Evolutionary conservation across 2,797 vertebrate genomes (phyloP).

Genomic region (Sebastes hubbsi): DNA sequence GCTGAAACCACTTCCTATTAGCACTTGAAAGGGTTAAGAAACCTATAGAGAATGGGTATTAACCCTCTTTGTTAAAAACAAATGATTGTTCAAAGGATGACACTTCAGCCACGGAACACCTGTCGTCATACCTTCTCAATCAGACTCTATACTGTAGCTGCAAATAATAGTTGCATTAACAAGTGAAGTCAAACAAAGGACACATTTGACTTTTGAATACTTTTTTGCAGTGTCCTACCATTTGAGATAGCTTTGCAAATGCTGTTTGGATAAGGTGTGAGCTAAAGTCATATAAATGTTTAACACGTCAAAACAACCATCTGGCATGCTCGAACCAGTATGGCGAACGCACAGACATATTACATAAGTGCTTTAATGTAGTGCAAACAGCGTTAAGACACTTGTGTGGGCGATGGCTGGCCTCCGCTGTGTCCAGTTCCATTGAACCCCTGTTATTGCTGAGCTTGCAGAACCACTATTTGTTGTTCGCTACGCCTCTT

Average conservation of each 20-base stretch:
- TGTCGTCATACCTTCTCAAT: not conserved
- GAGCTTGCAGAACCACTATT: slow-evolving; percentile 26
- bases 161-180: not conserved
- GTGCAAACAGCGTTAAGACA: slow-evolving; percentile 21
- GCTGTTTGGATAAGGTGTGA: not conserved
- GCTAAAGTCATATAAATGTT: not conserved
- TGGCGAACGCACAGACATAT: not conserved
- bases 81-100: not conserved
- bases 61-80: not conserved
- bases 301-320: not conserved
- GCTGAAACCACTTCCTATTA: not conserved
- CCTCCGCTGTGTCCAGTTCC: not conserved
- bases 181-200: not conserved
- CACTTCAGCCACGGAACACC: not conserved
- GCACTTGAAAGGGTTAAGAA: not conserved
- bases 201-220: not conserved
- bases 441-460: slow-evolving; percentile 38
- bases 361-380: slow-evolving; percentile 37
- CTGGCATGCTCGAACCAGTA: not conserved
- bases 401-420: slow-evolving; percentile 4
- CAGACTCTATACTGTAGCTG: not conserved
- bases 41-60: not conserved
- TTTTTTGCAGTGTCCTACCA: not conserved
- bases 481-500: slow-evolving; percentile 36
- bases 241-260: not conserved